A percentile compares a stretch with the other conserved stretches of the same genome.
Conservation (phyloP, 2,888 invertebrate species). For the Stictocephala bisonia region DNA sequence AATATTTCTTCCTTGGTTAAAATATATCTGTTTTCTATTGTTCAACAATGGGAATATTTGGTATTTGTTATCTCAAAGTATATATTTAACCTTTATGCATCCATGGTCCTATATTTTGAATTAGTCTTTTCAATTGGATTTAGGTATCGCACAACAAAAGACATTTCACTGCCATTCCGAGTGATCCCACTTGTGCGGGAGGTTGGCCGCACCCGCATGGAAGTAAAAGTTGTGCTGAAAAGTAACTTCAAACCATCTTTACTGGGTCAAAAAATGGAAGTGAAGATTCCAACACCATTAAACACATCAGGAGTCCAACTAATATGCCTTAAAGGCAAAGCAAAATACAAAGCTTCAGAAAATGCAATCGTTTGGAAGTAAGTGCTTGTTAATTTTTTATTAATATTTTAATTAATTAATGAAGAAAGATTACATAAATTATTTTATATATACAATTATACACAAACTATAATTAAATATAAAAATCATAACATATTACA, state of each 20-base stretch:
- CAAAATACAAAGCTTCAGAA: slow-evolving; percentile 99
- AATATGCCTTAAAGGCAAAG: slow-evolving; percentile 98
- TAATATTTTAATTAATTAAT: too few relatives aligned
- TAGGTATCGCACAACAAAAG: slow-evolving; percentile 98
- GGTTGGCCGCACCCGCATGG: slow-evolving; percentile 99
- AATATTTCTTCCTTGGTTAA: too few relatives aligned
- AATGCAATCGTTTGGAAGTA: slow-evolving; percentile 98
- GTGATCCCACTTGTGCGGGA: slow-evolving; percentile 98
- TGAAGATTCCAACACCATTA: slow-evolving; percentile 97
- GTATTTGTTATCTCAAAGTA: background rate
- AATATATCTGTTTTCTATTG: slow-evolving; percentile 4
- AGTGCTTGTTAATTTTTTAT: slow-evolving; percentile 64
- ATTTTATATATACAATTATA: too few relatives aligned
- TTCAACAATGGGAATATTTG: background rate
- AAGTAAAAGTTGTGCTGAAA: slow-evolving; percentile 97
- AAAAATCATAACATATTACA: too few relatives aligned
- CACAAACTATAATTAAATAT: too few relatives aligned
- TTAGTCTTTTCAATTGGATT: too few relatives aligned
- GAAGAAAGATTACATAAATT: too few relatives aligned
- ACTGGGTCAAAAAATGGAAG: slow-evolving; percentile 99
- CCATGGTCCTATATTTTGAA: too few relatives aligned
- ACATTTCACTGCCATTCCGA: slow-evolving; percentile 99
- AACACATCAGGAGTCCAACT: slow-evolving; percentile 99
- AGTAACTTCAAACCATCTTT: slow-evolving; percentile 99
- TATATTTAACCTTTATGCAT: too few relatives aligned